Evolutionary conservation across 2,797 vertebrate genomes (phyloP), one percentile per base, ranked within the genome.

Genomic region (Argentina silus): DNA sequence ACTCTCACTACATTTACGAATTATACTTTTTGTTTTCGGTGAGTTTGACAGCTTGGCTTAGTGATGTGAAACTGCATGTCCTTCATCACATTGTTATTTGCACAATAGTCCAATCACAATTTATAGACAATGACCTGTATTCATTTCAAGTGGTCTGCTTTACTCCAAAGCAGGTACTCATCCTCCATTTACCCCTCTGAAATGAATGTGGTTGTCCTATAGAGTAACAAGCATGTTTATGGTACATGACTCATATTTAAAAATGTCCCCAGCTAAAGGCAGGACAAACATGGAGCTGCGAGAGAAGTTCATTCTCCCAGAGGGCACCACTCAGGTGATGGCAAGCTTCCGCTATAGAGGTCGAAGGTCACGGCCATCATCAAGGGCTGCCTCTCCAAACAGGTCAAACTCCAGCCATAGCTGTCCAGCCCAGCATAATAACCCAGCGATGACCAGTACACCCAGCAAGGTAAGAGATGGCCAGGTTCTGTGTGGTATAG

Each of bases 301-400:
- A 0, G 98, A 99, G 83, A 99, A 99, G 92, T 99, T 99, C 91
- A 99, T 99, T 80, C 86, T 99, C 77, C 97, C 98, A 0, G 98
- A 99, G 9, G 97, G 97, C 48, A 93, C 96, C 86, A 96, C 94
- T 63, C 98, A 98, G 87, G 94, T 95, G 85, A 98, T 99, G 96
- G 95, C 97, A 10, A 97, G 97, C 76, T 99, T 99, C 93, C 94
- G 97, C 79, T 96, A 97, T 47, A 89, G 97, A 79, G 98, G 97
- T 70, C 96, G 97, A 3, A 94, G 96, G 74, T 99, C 98, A 0
- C 93, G 97, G 44, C 98, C 98, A 0, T 98, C 97, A 0, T 99
- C 98, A 0, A 91, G 98, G 84, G 97, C 93, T 3, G 95, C 96
- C 23, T 99, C 98, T 7, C 98, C 98, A 7, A 99, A 96, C 91